Base-by-base conservation (phyloP, 2,797 vertebrate genomes). In the Alectoris magna region DNA sequence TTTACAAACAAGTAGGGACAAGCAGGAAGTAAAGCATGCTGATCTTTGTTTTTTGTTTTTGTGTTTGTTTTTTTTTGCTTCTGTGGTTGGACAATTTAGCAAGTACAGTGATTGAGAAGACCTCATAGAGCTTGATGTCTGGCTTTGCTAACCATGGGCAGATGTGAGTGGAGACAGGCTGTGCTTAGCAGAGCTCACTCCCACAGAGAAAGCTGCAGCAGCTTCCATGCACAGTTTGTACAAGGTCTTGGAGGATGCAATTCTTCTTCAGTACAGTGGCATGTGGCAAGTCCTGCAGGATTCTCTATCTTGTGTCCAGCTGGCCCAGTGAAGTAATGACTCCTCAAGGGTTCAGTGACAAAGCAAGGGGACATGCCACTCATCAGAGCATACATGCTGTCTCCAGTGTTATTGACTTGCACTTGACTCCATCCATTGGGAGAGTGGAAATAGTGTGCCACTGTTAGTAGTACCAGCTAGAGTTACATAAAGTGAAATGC, bases 401-500 rank as follows among this genome's bases (percentile, higher is more conserved):
- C 49, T 60, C n/a, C 55, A 34, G 39, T 31, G 49, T 26, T 19
- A 19, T 1, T 18, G 68, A 68, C 14, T 22, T 60, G 31, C 24
- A 36, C 19, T 12, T 1, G 7, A 2, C 48, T 48, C 26, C 38
- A 14, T 51, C 11, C n/a, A 38, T 66, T 13, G 11, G 1, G 0
- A 16, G 53, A 81, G 19, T 13, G 14, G 46, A 10, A 51, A 46
- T 16, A 26, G 22, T 8, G 24, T 66, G 17, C 1, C 29, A 53
- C 7, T 34, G 66, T 9, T 6, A 23, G 34, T 6, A 60, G 46
- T 39, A 60, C 18, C 14, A 9, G 14, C 46, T 6, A 68, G 36
- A 73, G 16, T 38, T 51, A 51, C 1, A 29, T 36, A 39, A 31
- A 64, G 14, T 18, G 41, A 76, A 73, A 5, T 13, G 46, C 6